A percentile compares a stretch with the other conserved stretches of the same genome.
phyloP scores from a whole-genome alignment of 2,888 invertebrate species.

The Ligdia adustata region DNA sequence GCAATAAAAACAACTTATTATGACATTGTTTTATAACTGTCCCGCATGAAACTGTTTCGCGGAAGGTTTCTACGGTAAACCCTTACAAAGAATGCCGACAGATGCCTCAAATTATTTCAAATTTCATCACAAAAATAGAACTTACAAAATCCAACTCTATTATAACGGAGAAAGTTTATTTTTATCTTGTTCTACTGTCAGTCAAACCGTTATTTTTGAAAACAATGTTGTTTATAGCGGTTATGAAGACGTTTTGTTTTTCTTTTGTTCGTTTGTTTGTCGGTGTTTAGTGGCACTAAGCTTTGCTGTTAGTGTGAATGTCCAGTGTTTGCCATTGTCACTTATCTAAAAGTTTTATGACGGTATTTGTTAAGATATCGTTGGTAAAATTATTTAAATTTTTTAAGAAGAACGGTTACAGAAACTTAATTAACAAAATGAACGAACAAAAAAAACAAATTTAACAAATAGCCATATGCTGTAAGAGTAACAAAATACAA shows the following conservation, averaged over 20 bases:
- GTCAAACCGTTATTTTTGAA: constrained; percentile 41
- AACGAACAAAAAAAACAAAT: too few relatives aligned
- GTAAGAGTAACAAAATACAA: too few relatives aligned
- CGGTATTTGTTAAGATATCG: neutral
- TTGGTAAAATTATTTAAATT: too few relatives aligned
- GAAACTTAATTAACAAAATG: too few relatives aligned
- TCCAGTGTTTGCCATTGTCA: neutral
- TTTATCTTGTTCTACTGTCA: constrained; percentile 8
- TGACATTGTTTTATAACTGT: constrained; percentile 28
- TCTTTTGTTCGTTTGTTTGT: constrained; percentile 39
- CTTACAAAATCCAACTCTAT: neutral
- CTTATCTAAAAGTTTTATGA: neutral
- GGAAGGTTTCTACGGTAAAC: constrained; percentile 17
- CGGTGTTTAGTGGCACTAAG: constrained; percentile 27
- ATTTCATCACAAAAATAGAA: neutral
- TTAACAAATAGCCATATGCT: too few relatives aligned
- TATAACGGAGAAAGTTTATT: neutral
- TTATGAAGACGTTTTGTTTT: constrained; percentile 48
- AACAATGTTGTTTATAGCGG: constrained; percentile 58
- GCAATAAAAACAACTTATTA: constrained; percentile 4
- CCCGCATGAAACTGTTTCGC: constrained; percentile 17
- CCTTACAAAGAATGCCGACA: constrained; percentile 3
- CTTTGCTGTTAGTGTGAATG: neutral
- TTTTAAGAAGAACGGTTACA: too few relatives aligned
- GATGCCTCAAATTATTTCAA: neutral